These are phyloP conservation scores for Chrysomallon squamiferum DNA, from an alignment of 1,140 invertebrate species.

Conservation along the genomic window DNA sequence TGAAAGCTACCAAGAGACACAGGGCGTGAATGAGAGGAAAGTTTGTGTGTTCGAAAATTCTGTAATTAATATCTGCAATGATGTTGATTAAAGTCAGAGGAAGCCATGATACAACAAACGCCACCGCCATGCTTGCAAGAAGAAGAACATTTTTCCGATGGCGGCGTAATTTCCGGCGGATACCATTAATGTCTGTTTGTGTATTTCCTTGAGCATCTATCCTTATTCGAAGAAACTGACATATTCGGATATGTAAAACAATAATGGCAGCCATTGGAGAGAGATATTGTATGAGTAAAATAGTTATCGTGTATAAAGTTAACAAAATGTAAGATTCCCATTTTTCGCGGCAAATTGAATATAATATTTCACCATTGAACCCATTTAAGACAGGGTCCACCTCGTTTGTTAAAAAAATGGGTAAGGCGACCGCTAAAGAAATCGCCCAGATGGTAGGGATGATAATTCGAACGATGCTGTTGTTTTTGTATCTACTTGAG, in stretches of 20 bases:
- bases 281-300: conserved; percentile 48
- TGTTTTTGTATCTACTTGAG: conserved; percentile 9
- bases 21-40: conserved; percentile 67
- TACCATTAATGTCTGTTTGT: conserved; percentile 19
- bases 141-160: conserved; percentile 66
- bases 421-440: conserved; percentile 53
- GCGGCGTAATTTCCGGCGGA: conserved; percentile 23
- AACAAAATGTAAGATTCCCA: conserved; percentile 20
- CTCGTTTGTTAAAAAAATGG: conserved; percentile 54
- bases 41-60: conserved; percentile 39
- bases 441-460: conserved; percentile 45
- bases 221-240: conserved; percentile 61
- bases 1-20: conserved; percentile 69
- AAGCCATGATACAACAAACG: conserved; percentile 66
- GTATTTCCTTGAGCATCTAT: conserved; percentile 19
- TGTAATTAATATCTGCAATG: conserved; percentile 52
- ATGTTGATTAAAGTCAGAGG: conserved; percentile 69
- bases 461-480: conserved; percentile 5
- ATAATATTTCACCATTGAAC: conserved; percentile 20
- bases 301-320: conserved; percentile 46
- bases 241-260: conserved; percentile 51
- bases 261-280: conserved; percentile 58
- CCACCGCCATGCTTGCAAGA: conserved; percentile 62
- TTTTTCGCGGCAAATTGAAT: conserved; percentile 44
- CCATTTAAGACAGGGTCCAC: conserved; percentile 47